phyloP scores from a whole-genome alignment of 2,888 invertebrate species.

The Zhuqinia jingwanae region DNA sequence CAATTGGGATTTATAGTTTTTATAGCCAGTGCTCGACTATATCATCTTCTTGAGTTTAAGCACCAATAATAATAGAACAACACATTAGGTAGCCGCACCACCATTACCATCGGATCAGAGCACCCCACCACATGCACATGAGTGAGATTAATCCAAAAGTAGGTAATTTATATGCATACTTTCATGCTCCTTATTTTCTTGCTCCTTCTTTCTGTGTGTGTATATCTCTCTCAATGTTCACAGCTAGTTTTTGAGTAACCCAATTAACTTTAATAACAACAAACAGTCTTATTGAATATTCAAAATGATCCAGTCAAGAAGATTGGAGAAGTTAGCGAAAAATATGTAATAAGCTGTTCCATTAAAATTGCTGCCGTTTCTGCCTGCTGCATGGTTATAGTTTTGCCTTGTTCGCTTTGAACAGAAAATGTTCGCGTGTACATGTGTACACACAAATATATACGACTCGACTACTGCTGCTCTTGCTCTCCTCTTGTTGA shows the following conservation, averaged over 20 bases:
- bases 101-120: background rate
- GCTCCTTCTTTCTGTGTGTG: no score
- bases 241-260: slow-evolving; percentile 15
- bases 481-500: no score
- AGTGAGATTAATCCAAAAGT: slow-evolving; percentile 44
- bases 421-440: background rate
- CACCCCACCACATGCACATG: background rate
- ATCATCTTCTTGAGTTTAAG: slow-evolving; percentile 2
- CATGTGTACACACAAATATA: background rate
- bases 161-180: slow-evolving; percentile 48
- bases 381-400: slow-evolving; percentile 33
- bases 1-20: background rate
- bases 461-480: slow-evolving; percentile 1
- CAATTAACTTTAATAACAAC: slow-evolving; percentile 33
- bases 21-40: background rate
- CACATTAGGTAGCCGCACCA: background rate
- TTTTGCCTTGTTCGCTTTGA: background rate
- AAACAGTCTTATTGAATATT: slow-evolving; percentile 20
- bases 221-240: slow-evolving; percentile 6
- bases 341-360: no score
- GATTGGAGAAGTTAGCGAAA: slow-evolving; percentile 1
- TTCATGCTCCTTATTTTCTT: no score
- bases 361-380: slow-evolving; percentile 1
- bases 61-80: background rate
- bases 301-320: slow-evolving; percentile 20